phyloP scores from a whole-genome alignment of 2,797 vertebrate species.

The Caiman crocodilus region DNA sequence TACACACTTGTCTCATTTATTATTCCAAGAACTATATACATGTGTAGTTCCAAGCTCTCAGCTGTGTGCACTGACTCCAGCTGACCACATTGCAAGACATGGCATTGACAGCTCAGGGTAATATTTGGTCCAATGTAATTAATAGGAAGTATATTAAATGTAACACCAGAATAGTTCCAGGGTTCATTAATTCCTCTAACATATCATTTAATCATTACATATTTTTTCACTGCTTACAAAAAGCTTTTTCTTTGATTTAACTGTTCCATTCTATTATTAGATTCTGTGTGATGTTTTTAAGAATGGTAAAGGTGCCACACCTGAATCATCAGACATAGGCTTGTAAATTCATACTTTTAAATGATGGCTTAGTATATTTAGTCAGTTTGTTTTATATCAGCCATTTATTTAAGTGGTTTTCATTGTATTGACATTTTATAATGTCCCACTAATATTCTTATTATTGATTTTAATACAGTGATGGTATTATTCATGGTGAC shows the following conservation, averaged over 20 bases:
- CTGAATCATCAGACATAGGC: not conserved
- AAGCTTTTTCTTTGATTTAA: not conserved
- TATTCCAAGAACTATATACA: not conserved
- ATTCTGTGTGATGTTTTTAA: slow-evolving; percentile 8
- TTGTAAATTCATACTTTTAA: slow-evolving; percentile 72
- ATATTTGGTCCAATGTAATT: not conserved
- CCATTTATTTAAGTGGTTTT: slow-evolving; percentile 80
- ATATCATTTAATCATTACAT: not conserved
- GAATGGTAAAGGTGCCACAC: slow-evolving; percentile 4
- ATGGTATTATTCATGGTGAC: slow-evolving; percentile 83
- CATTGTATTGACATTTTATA: slow-evolving; percentile 80
- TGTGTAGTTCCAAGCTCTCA: fast-evolving
- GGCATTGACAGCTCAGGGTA: not conserved
- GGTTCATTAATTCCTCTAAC: slow-evolving; percentile 39
- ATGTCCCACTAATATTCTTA: slow-evolving; percentile 82
- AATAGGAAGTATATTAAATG: slow-evolving; percentile 30
- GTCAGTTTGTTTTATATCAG: slow-evolving; percentile 74
- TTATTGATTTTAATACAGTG: slow-evolving; percentile 84
- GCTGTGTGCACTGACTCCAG: not conserved
- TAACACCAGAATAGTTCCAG: slow-evolving; percentile 5
- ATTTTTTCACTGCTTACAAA: not conserved
- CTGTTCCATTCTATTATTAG: slow-evolving; percentile 2
- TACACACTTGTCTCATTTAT: not conserved
- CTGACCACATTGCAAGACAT: not conserved
- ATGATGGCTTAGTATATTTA: slow-evolving; percentile 71